phyloP scores from a whole-genome alignment of 2,888 invertebrate species.

The Oegoconia quadripuncta region DNA sequence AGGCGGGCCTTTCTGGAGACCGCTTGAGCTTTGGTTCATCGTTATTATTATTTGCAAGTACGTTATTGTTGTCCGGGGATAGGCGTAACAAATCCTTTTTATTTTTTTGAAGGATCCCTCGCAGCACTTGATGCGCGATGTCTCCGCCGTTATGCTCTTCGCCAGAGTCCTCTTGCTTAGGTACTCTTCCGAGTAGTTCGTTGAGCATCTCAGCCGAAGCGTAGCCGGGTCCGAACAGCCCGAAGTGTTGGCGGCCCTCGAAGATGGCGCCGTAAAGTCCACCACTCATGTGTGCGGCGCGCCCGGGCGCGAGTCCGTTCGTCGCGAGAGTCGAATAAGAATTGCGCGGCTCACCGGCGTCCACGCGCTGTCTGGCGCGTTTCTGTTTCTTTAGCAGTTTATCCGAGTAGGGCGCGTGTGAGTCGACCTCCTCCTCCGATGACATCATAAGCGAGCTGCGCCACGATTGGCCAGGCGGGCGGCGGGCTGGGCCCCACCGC shows the following conservation, averaged over 20 bases:
- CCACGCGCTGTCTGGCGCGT: slow-evolving; percentile 96
- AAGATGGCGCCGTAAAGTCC: slow-evolving; percentile 93
- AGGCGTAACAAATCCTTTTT: slow-evolving; percentile 89
- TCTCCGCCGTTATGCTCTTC: slow-evolving; percentile 74
- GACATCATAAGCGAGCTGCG: slow-evolving; percentile 94
- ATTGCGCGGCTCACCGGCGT: slow-evolving; percentile 97
- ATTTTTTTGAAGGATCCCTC: slow-evolving; percentile 93
- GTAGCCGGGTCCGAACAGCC: slow-evolving; percentile 91
- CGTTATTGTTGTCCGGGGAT: slow-evolving; percentile 78
- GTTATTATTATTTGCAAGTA: slow-evolving; percentile 76
- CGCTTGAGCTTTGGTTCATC: slow-evolving; percentile 77
- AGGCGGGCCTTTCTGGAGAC: slow-evolving; percentile 80
- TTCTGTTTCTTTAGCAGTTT: slow-evolving; percentile 95
- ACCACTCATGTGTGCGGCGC: slow-evolving; percentile 90
- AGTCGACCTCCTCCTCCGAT: slow-evolving; percentile 97
- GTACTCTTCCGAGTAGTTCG: slow-evolving; percentile 91
- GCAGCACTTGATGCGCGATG: slow-evolving; percentile 90
- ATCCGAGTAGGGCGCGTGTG: slow-evolving; percentile 96
- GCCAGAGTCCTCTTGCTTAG: slow-evolving; percentile 82
- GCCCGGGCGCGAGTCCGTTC: slow-evolving; percentile 77
- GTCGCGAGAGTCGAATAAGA: slow-evolving; percentile 85
- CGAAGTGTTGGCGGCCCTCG: slow-evolving; percentile 88
- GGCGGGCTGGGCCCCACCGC: slow-evolving; percentile 78
- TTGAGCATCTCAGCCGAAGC: slow-evolving; percentile 95
- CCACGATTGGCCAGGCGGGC: slow-evolving; percentile 89